phyloP scores from a whole-genome alignment of 2,797 vertebrate species.

The Leuciscus waleckii region DNA sequence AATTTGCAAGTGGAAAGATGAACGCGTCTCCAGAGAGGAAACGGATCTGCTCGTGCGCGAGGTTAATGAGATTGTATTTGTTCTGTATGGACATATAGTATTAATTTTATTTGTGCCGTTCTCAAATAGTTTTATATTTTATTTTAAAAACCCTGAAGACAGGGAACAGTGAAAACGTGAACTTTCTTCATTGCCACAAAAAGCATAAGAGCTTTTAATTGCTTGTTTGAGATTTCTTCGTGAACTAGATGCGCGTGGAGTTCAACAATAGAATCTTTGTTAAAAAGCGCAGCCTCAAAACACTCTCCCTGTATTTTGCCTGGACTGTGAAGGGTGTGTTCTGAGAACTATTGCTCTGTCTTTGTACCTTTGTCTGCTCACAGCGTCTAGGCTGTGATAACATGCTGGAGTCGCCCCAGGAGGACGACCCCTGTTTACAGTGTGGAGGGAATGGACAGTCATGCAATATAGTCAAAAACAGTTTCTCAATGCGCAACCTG shows the following conservation, averaged over 20 bases:
- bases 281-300: not conserved
- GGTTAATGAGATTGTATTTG: too few relatives aligned
- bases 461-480: slow-evolving; percentile 85
- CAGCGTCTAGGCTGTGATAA: slow-evolving; percentile 94
- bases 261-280: not conserved
- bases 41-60: too few relatives aligned
- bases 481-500: slow-evolving; percentile 79
- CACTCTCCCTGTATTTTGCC: not conserved
- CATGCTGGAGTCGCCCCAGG: slow-evolving; percentile 85
- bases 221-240: not conserved
- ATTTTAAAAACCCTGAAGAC: not conserved
- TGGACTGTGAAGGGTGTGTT: not conserved
- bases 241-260: not conserved
- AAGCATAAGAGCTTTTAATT: not conserved
- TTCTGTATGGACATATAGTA: too few relatives aligned
- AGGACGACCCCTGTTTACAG: slow-evolving; percentile 92
- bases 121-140: not conserved
- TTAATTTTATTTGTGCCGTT: too few relatives aligned
- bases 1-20: too few relatives aligned
- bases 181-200: not conserved
- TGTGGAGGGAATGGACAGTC: slow-evolving; percentile 90
- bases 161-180: not conserved
- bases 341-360: not conserved
- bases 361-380: not conserved
- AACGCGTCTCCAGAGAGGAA: too few relatives aligned